Conservation (phyloP, 2,113 vertebrate genomes). For the Azemiops feae region DNA sequence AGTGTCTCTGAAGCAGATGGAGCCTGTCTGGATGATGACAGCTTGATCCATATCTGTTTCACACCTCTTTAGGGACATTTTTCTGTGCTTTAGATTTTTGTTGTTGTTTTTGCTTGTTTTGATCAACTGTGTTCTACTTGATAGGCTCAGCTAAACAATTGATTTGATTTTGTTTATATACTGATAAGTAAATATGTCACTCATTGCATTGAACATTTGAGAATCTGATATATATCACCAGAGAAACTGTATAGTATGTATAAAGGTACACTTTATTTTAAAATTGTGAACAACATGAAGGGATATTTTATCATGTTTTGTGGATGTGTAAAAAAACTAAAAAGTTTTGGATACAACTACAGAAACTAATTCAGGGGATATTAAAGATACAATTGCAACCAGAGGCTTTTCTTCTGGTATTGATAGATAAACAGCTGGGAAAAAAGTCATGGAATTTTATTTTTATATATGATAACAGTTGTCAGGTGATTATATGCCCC, state of each 20-base stretch:
- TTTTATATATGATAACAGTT: background rate
- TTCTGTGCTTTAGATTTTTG: slow-evolving; percentile 31
- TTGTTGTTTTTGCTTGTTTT: slow-evolving; percentile 27
- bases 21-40: slow-evolving; percentile 54
- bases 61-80: slow-evolving; percentile 60
- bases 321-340: background rate
- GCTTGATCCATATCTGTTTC: slow-evolving; percentile 59
- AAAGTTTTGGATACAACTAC: background rate
- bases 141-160: slow-evolving; percentile 57
- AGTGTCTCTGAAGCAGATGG: slow-evolving; percentile 36
- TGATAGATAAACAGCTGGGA: background rate
- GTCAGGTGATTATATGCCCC: background rate
- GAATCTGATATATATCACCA: slow-evolving; percentile 23
- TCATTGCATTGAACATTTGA: slow-evolving; percentile 55
- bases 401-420: background rate
- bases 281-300: background rate
- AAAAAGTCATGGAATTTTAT: background rate
- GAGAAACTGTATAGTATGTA: background rate
- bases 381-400: background rate
- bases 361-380: background rate
- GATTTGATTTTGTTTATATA: slow-evolving; percentile 49
- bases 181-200: slow-evolving; percentile 62
- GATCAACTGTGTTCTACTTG: slow-evolving; percentile 49
- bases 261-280: background rate
- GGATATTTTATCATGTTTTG: background rate